Conservation (phyloP, 1,140 invertebrate genomes). For the Monochamus saltuarius region DNA sequence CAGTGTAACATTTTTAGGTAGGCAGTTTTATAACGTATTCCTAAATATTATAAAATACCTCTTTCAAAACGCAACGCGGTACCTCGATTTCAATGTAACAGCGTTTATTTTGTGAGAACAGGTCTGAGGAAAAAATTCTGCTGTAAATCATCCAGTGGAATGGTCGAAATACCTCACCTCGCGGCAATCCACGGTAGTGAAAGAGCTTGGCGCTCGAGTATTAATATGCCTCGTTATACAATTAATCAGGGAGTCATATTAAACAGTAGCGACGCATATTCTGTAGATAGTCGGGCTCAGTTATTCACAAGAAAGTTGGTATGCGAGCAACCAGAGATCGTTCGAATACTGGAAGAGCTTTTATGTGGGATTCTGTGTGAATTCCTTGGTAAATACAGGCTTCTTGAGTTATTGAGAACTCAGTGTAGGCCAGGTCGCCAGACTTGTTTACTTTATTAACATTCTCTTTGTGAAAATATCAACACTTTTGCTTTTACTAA, state of each 20-base stretch:
- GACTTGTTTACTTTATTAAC: too few species aligned
- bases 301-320: too few species aligned
- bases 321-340: too few species aligned
- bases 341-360: too few species aligned
- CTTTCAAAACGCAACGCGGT: not conserved
- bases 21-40: too few species aligned
- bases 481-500: too few species aligned
- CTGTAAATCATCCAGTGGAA: constrained; percentile 35
- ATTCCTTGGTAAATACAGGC: too few species aligned
- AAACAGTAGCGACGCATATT: constrained; percentile 46
- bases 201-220: constrained; percentile 37
- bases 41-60: not conserved
- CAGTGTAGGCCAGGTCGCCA: too few species aligned
- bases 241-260: constrained; percentile 46
- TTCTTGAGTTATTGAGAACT: too few species aligned
- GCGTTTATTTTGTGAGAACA: constrained; percentile 11
- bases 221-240: constrained; percentile 44
- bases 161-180: constrained; percentile 34
- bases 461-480: too few species aligned
- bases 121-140: not conserved
- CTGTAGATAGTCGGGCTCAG: constrained; percentile 33
- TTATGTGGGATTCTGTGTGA: too few species aligned
- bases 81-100: not conserved
- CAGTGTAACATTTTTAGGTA: too few species aligned
- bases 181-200: constrained; percentile 27